A percentile compares a stretch with the other conserved stretches of the same genome.
These are phyloP conservation scores for Heteractis magnifica DNA, from an alignment of 92 coral and sea anemone species.

Conservation along the genomic window DNA sequence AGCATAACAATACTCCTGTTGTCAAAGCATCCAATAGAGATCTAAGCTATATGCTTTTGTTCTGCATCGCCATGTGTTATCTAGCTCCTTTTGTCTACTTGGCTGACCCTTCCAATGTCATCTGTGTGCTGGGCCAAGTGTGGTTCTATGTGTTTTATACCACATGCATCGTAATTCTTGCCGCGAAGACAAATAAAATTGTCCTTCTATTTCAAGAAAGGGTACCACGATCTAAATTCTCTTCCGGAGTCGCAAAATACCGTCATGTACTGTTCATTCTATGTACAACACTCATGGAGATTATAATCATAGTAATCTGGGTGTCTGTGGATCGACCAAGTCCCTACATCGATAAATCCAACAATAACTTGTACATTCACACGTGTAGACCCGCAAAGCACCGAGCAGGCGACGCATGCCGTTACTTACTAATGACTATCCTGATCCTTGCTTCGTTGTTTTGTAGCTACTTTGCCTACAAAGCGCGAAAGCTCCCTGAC, in stretches of 20 bases:
- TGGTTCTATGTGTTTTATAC: conserved; percentile 76
- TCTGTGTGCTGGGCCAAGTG: conserved; percentile 61
- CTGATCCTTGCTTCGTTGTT: conserved; percentile 51
- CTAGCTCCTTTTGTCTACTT: conserved; percentile 63
- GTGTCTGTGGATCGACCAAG: conserved; percentile 54
- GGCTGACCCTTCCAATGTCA: conserved; percentile 48
- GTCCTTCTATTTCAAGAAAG: conserved; percentile 60
- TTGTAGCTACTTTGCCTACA: conserved; percentile 73
- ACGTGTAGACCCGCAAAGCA: conserved; percentile 43
- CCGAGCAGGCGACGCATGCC: conserved; percentile 58
- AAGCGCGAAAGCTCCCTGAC: conserved; percentile 75
- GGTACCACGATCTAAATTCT: conserved; percentile 59
- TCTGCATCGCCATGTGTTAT: conserved; percentile 71
- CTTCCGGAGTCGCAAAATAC: conserved; percentile 38
- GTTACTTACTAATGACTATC: conserved; percentile 53
- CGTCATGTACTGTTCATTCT: conserved; percentile 57
- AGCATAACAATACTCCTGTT: conserved; percentile 52
- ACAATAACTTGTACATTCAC: conserved; percentile 38
- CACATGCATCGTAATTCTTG: conserved; percentile 69
- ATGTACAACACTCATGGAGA: conserved; percentile 27
- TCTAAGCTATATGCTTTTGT: conserved; percentile 64
- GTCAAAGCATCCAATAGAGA: conserved; percentile 81
- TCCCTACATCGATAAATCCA: conserved; percentile 57
- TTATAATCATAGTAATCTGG: conserved; percentile 61
- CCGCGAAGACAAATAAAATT: conserved; percentile 70